Base-by-base conservation (phyloP, 2,797 vertebrate species). In the Taeniopygia guttata region DNA sequence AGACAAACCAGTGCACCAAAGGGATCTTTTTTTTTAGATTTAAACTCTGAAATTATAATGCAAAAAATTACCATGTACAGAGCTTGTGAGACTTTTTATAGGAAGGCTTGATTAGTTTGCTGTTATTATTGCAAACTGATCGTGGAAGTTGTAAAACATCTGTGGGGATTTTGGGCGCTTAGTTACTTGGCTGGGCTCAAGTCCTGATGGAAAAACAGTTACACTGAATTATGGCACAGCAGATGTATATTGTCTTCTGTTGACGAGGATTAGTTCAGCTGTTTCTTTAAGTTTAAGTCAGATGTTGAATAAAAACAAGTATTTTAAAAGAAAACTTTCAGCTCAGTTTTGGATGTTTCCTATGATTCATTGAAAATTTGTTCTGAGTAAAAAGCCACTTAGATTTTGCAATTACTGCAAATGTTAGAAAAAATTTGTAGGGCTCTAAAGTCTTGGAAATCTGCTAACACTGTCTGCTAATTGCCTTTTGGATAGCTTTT, bases 191-290 rank as follows among this genome's bases (percentile, higher is more conserved):
- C 90, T 78, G 58, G 42, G 22, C 74, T 95, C 7, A 12, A 77
- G 40, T 80, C 80, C 84, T 87, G 62, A 88, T 9, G 10, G 52
- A 67, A 94, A 94, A 95, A 84, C 43, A 83, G 88, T 95, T 95
- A 92, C 78, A 89, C 32, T 91, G 80, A 92, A 75, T 96, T 96
- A 88, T 75, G 77, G 45, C 59, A 73, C 62, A 84, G 91, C 87
- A 94, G 87, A 93, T 96, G 90, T 92, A 93, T 86, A 90, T 84
- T 91, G 68, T 96, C 87, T 94, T 89, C 83, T 84, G 68, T 26
- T 91, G 90, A 96, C 1, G 1, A 94, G 48, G 64, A 87, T 96
- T 95, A 91, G 77, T 95, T 96, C 91, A 94, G 90, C 92, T 94
- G 82, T 94, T 96, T 87, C 86, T 91, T 88, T 89, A 93, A 68